phyloP scores from a whole-genome alignment of 2,113 vertebrate genomes.

The Oncorhynchus mykiss region DNA sequence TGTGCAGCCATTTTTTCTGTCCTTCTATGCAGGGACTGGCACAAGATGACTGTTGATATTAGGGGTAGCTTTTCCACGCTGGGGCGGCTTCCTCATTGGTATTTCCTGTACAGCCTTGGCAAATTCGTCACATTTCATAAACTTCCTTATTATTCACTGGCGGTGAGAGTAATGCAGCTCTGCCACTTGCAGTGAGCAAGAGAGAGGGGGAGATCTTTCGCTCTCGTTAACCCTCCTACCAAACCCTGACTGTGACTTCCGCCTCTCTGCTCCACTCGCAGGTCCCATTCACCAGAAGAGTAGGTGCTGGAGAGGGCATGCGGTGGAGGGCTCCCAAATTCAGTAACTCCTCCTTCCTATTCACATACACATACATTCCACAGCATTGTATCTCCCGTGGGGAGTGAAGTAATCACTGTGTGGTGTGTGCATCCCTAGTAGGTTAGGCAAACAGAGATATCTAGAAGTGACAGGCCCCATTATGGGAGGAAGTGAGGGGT shows the following conservation, averaged over 20 bases:
- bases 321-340: too few relatives aligned
- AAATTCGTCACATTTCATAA: slow-evolving; percentile 77
- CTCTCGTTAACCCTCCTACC: slow-evolving; percentile 53
- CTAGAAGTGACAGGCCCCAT: too few relatives aligned
- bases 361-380: too few relatives aligned
- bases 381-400: too few relatives aligned
- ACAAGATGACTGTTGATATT: slow-evolving; percentile 76
- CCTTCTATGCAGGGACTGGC: slow-evolving; percentile 55
- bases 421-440: too few relatives aligned
- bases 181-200: slow-evolving; percentile 46
- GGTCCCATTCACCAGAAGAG: slow-evolving; percentile 62
- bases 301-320: slow-evolving; percentile 53
- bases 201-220: slow-evolving; percentile 15
- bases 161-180: slow-evolving; percentile 64
- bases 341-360: too few relatives aligned
- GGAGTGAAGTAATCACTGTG: too few relatives aligned
- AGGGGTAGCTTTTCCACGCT: slow-evolving; percentile 65
- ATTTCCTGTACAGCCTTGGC: slow-evolving; percentile 67
- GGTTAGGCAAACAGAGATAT: too few relatives aligned
- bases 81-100: slow-evolving; percentile 67
- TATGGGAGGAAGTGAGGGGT: slow-evolving; percentile 26
- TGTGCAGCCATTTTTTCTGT: slow-evolving; percentile 36
- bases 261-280: slow-evolving; percentile 46
- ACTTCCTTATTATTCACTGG: slow-evolving; percentile 75
- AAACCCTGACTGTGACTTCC: slow-evolving; percentile 36